phyloP scores from a whole-genome alignment of 2,113 vertebrate species.

The Onychorhynchus coronatus region DNA sequence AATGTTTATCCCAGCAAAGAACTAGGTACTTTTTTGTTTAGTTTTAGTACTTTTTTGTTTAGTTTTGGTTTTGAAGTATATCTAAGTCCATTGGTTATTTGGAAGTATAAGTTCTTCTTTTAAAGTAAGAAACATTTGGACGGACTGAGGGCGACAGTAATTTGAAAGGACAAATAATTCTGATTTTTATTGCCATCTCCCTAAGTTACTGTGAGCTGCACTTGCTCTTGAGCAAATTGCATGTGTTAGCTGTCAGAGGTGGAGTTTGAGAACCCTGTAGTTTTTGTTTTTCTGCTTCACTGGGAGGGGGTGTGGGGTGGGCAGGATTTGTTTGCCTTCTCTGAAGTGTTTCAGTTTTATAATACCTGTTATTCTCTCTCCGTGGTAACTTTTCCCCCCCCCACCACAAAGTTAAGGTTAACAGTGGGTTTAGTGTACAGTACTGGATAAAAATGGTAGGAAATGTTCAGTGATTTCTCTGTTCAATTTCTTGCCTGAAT shows the following conservation, averaged over 20 bases:
- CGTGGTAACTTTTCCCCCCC: neutral
- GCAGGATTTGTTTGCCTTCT: neutral
- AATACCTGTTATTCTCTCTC: neutral
- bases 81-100: neutral
- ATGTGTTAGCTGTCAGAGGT: neutral
- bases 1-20: neutral
- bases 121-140: neutral
- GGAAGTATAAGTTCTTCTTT: neutral
- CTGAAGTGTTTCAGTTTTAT: neutral
- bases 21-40: neutral
- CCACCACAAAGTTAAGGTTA: neutral
- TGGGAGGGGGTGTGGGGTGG: neutral
- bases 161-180: neutral
- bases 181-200: neutral
- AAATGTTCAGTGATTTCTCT: neutral
- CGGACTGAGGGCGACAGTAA: neutral
- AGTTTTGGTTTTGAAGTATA: neutral
- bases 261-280: neutral
- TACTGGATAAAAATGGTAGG: neutral
- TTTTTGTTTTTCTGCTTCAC: neutral
- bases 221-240: neutral
- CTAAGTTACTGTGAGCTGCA: neutral
- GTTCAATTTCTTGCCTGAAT: neutral
- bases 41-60: neutral
- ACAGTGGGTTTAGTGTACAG: neutral